A percentile compares a stretch with the other conserved stretches of the same genome.
These are phyloP conservation scores for Aspidapion aeneum DNA, from an alignment of 2,888 invertebrate species.

Conservation along the genomic window DNA sequence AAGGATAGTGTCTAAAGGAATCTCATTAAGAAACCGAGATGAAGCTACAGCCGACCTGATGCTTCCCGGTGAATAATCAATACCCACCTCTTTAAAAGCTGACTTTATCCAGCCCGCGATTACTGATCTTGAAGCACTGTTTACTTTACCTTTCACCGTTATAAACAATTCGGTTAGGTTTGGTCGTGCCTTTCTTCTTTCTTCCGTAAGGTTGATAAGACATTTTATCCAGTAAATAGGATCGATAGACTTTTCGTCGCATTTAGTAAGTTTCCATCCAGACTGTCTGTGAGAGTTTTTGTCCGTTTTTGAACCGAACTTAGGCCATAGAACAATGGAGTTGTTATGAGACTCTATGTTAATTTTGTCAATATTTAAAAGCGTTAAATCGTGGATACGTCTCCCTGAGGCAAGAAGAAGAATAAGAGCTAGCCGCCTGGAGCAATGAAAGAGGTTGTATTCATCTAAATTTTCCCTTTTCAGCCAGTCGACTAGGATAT, in stretches of 20 bases:
- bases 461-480: slow-evolving; percentile 6
- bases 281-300: neutral
- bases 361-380: neutral
- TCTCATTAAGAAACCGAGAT: neutral
- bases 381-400: slow-evolving; percentile 9
- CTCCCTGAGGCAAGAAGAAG: slow-evolving; percentile 5
- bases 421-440: neutral
- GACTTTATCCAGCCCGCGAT: slow-evolving; percentile 7
- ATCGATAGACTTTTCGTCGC: slow-evolving; percentile 10
- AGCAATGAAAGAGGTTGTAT: neutral
- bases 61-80: neutral
- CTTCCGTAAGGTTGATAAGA: slow-evolving; percentile 11
- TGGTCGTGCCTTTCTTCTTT: slow-evolving; percentile 3
- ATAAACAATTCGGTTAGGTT: slow-evolving; percentile 18
- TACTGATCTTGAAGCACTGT: slow-evolving; percentile 11
- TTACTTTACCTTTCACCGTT: slow-evolving; percentile 14
- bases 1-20: slow-evolving; percentile 12
- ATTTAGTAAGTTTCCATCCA: neutral
- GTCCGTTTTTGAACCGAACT: neutral
- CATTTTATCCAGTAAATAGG: slow-evolving; percentile 17
- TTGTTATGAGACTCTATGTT: neutral
- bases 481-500: slow-evolving; percentile 5
- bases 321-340: neutral
- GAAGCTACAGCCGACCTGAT: neutral
- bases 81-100: neutral